Conservation (phyloP, 2,113 vertebrate species). For the Chitala chitala region DNA sequence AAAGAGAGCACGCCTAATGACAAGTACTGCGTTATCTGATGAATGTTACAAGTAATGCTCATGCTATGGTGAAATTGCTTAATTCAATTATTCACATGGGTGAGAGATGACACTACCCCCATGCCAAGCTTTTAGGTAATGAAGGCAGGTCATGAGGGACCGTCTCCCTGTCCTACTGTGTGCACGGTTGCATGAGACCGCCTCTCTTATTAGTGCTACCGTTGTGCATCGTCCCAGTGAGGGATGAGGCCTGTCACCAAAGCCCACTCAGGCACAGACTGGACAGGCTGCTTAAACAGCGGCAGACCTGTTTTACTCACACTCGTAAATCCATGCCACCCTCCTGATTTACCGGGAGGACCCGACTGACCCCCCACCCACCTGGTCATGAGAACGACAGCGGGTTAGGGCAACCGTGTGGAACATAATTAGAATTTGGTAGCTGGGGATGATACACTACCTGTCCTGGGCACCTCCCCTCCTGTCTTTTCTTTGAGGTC, state of each 20-base stretch:
- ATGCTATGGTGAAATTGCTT: no score
- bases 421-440: constrained; percentile 28
- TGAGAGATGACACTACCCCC: no score
- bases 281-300: not conserved
- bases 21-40: no score
- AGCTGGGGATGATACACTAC: constrained; percentile 12
- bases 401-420: constrained; percentile 3
- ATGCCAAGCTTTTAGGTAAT: no score
- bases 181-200: no score
- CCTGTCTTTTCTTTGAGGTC: not conserved
- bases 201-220: no score
- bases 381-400: not conserved
- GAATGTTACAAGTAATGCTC: no score
- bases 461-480: not conserved
- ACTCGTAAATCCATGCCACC: not conserved
- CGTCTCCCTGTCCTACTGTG: no score
- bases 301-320: not conserved
- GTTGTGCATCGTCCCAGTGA: no score
- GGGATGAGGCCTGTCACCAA: not conserved
- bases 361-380: not conserved
- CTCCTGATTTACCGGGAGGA: constrained; percentile 11
- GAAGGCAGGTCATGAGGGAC: no score
- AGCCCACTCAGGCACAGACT: not conserved
- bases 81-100: no score
- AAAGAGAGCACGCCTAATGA: no score